These are phyloP conservation scores for Melieria omissa DNA, from an alignment of 2,888 invertebrate genomes.

Conservation along the genomic window DNA sequence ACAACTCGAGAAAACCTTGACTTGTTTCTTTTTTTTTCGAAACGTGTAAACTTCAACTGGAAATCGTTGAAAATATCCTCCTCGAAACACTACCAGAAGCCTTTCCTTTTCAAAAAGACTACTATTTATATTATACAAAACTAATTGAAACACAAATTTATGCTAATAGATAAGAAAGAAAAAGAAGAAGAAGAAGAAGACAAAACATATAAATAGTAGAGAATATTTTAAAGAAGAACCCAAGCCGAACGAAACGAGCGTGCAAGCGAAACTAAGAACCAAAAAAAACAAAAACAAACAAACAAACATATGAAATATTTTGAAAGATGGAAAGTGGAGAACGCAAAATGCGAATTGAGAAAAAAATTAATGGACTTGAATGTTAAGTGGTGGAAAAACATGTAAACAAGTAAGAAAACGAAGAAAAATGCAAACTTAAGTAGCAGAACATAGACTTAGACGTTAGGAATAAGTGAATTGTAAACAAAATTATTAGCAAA, in stretches of 20 bases:
- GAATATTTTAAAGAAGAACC: neutral
- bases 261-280: neutral
- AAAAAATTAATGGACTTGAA: neutral
- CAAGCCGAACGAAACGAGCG: no score
- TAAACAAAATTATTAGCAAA: neutral
- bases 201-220: conserved; percentile 17
- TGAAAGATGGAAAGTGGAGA: neutral
- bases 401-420: no score
- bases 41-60: neutral
- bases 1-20: no score
- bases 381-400: no score
- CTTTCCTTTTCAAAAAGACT: conserved; percentile 58
- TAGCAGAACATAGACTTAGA: neutral
- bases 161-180: conserved; percentile 28
- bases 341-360: neutral
- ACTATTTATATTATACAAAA: conserved; percentile 34
- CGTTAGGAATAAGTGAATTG: neutral
- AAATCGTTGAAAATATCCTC: conserved; percentile 22
- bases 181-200: conserved; percentile 23
- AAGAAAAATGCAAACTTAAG: no score
- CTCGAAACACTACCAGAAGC: conserved; percentile 51
- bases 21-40: no score
- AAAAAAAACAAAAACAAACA: neutral
- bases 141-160: conserved; percentile 17
- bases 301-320: conserved; percentile 3